phyloP scores from a whole-genome alignment of 2,113 vertebrate genomes.

The Pachypanchax playfairii region DNA sequence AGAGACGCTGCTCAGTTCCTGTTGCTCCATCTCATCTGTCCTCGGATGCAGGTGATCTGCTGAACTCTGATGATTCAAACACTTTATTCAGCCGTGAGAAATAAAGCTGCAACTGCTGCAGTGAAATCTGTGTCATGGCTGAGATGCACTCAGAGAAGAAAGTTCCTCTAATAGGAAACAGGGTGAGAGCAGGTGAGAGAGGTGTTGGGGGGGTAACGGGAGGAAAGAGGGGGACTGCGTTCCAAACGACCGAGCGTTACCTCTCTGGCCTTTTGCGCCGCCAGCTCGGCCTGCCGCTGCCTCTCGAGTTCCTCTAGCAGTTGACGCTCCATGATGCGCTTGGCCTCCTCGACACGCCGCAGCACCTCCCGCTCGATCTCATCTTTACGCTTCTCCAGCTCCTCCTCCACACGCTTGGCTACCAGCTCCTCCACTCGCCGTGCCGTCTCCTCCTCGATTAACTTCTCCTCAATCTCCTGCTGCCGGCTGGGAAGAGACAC shows the following conservation, averaged over 20 bases:
- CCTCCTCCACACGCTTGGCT: slow-evolving; percentile 97
- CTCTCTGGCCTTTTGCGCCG: slow-evolving; percentile 98
- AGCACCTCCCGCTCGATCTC: slow-evolving; percentile 99
- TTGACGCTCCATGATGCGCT: slow-evolving; percentile 99
- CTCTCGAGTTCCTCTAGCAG: slow-evolving; percentile 99
- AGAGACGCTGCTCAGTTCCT: no score
- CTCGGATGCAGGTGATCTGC: no score
- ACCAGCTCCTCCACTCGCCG: slow-evolving; percentile 97
- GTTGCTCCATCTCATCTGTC: no score
- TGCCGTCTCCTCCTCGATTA: slow-evolving; percentile 98
- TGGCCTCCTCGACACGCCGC: slow-evolving; percentile 97
- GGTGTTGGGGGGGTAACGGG: slow-evolving; percentile 4
- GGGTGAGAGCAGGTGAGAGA: neutral
- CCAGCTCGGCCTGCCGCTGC: slow-evolving; percentile 97
- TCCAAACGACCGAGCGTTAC: slow-evolving; percentile 99
- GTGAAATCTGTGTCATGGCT: neutral
- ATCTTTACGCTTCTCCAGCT: slow-evolving; percentile 96
- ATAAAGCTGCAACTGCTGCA: no score
- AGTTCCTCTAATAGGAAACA: neutral
- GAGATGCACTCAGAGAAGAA: neutral
- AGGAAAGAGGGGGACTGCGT: slow-evolving; percentile 71
- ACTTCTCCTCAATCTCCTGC: slow-evolving; percentile 98
- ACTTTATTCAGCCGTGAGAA: no score
- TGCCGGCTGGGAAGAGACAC: slow-evolving; percentile 80
- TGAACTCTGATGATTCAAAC: no score